Evolutionary conservation across 1,140 invertebrate species (phyloP), one percentile per base, ranked within the genome.

Genomic region (Formica exsecta): DNA sequence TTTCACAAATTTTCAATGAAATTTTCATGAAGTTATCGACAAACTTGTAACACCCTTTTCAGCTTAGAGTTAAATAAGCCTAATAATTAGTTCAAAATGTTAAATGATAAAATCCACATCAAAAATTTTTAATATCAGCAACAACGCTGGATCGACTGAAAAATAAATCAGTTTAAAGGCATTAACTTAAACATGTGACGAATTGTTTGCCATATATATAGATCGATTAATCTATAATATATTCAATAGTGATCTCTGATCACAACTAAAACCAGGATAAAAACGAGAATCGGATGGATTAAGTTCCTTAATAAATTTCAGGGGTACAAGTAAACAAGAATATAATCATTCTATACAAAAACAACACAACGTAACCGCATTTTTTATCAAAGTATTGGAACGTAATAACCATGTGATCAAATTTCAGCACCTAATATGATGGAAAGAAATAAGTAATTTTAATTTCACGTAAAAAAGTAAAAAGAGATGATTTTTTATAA

Each of bases 1-100:
- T 54, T 48, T 57, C 64, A 41, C 41, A 48, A 80, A 68, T 80
- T 25, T 22, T 41, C 48, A 68, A 79, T 54, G 62, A 66, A 13
- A 5, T 29, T 29, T 29, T 0, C 25, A 3, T 6, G 2, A 29
- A 13, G 25, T 5, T 38, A 38, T 32, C 41, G 44, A 51, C 8
- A 19, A 38, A 36, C 19, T 4, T 19, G n/a, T 25, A 57, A 64
- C 44, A 66, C n/a, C 13, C 1, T 7, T 9, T 44, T 38, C 44
- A 54, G 2, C 13, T 38, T 25, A 62, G 38, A 22, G n/a, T 51
- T 51, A 51, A 25, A 19, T 22, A 29, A 62, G 22, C 16, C 6
- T 32, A n/a, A 71, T 71, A n/a, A 71, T 71, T 32, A 29, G 25
- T 9, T 7, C 29, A 16, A 16, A 16, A 41, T 73, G 25, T 32